These are phyloP conservation scores for Fratercula arctica DNA, from an alignment of 2,797 vertebrate genomes.

Conservation along the genomic window DNA sequence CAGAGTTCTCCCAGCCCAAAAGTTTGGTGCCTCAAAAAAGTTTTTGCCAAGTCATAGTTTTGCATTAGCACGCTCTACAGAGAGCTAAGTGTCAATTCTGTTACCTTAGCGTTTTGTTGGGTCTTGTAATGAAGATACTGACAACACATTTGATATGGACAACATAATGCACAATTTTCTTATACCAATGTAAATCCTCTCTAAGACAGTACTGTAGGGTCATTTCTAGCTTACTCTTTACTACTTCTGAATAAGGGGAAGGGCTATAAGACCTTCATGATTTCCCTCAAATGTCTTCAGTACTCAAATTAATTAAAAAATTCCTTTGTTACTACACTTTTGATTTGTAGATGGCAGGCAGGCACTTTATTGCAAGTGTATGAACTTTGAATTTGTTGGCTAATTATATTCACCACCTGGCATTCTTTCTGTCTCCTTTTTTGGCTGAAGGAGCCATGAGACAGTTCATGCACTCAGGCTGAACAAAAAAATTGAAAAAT, in stretches of 20 bases:
- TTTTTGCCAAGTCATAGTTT: not conserved
- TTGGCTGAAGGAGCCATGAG: not conserved
- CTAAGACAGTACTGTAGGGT: not conserved
- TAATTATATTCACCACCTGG: not conserved
- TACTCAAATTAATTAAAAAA: not conserved
- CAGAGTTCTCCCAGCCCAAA: not conserved
- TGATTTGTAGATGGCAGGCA: fast-evolving
- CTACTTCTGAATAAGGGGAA: not conserved
- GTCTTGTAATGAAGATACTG: not conserved
- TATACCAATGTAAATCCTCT: not conserved
- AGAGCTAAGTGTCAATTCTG: not conserved
- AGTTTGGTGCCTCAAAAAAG: not conserved
- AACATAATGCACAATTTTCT: not conserved
- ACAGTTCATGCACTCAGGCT: not conserved
- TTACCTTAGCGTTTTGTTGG: not conserved
- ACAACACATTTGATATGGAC: not conserved
- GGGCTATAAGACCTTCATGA: not conserved
- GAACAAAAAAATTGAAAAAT: not conserved
- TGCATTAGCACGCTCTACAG: not conserved
- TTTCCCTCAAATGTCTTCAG: not conserved
- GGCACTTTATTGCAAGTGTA: not conserved
- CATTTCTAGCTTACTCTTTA: not conserved
- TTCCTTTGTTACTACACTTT: not conserved
- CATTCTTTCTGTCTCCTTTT: not conserved
- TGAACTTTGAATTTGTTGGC: not conserved